These are phyloP conservation scores for Pogoniulus pusillus DNA, from an alignment of 2,797 vertebrate genomes.

Conservation along the genomic window DNA sequence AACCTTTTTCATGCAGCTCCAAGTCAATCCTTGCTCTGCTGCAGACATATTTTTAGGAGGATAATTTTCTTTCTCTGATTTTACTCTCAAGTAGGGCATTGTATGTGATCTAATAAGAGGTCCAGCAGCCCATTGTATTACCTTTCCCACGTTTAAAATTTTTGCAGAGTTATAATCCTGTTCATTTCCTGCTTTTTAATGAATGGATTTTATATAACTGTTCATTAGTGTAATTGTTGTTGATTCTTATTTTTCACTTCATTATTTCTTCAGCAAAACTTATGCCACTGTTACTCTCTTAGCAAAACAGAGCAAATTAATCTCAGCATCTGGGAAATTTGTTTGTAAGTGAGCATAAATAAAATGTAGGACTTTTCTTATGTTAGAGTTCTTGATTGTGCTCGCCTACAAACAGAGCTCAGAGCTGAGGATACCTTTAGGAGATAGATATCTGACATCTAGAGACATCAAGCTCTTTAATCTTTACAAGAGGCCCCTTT, in stretches of 20 bases:
- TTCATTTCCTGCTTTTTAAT: slow-evolving; percentile 60
- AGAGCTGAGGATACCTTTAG: background rate
- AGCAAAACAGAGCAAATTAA: slow-evolving; percentile 23
- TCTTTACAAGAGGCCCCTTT: background rate
- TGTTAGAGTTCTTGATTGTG: accelerated
- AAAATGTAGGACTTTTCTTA: background rate
- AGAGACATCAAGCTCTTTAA: background rate
- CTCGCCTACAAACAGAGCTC: background rate
- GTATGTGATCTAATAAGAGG: background rate
- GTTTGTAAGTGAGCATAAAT: background rate
- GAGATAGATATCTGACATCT: background rate
- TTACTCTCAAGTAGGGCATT: background rate
- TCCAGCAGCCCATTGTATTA: background rate
- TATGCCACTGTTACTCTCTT: background rate
- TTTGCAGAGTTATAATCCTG: slow-evolving; percentile 44
- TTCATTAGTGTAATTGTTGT: slow-evolving; percentile 43
- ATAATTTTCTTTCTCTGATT: background rate
- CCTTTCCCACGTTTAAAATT: slow-evolving; percentile 12
- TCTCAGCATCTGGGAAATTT: background rate
- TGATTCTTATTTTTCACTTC: slow-evolving; percentile 34
- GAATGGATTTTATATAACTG: slow-evolving; percentile 53
- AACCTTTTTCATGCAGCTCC: background rate
- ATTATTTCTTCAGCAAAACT: slow-evolving; percentile 37
- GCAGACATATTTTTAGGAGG: background rate
- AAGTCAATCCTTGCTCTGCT: background rate